Evolutionary conservation across 2,113 vertebrate species (phyloP).

Genomic region (Bubo blakistoni): DNA sequence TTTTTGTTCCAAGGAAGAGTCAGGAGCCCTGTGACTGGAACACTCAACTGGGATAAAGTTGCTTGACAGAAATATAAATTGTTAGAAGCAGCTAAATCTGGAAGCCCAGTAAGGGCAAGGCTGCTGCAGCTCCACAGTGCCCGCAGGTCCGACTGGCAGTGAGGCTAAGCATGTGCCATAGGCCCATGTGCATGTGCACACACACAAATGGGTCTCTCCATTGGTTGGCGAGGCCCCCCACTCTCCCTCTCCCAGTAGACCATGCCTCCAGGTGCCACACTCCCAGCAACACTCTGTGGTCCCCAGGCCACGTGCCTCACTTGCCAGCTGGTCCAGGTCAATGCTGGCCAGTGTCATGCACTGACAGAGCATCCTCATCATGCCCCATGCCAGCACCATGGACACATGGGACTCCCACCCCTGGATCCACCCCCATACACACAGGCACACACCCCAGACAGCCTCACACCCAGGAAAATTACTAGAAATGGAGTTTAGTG

Average conservation of each 20-base stretch:
- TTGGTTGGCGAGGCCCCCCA: rapidly evolving
- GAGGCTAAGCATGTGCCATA: rapidly evolving
- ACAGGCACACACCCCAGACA: background rate
- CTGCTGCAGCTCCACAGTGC: rapidly evolving
- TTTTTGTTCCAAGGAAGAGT: background rate
- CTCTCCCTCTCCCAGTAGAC: background rate
- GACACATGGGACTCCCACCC: rapidly evolving
- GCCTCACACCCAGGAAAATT: rapidly evolving
- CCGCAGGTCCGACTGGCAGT: rapidly evolving
- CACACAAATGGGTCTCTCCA: background rate
- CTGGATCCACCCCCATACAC: background rate
- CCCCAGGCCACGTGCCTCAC: rapidly evolving
- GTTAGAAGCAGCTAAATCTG: background rate
- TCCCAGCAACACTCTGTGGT: background rate
- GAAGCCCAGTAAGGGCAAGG: rapidly evolving
- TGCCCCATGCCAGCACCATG: background rate
- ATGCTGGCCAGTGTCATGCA: background rate
- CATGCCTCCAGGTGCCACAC: background rate
- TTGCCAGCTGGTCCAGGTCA: background rate
- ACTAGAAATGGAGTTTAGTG: background rate
- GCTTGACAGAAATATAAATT: background rate
- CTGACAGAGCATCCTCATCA: rapidly evolving
- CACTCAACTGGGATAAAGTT: background rate
- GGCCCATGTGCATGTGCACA: rapidly evolving
- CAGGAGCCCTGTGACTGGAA: background rate